Percentiles rank a stretch among this genome's conserved stretches.
Conservation (phyloP, 2,797 vertebrate species). For the Apogon talboti region DNA sequence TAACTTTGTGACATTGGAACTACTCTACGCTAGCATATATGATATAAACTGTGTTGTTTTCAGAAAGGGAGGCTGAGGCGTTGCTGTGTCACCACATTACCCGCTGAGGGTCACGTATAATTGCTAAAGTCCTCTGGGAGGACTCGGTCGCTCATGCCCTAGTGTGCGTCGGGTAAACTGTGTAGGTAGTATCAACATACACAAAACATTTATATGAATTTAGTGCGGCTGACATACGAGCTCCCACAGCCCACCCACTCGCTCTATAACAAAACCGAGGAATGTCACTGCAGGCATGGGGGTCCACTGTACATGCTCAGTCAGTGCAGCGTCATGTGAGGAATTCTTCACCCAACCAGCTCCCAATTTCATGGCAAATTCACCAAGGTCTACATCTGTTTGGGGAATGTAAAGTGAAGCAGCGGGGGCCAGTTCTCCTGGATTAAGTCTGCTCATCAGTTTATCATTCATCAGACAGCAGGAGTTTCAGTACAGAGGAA, state of each 20-base stretch:
- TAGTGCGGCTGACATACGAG: slow-evolving; percentile 43
- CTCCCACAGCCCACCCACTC: slow-evolving; percentile 63
- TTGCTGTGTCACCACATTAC: slow-evolving; percentile 1
- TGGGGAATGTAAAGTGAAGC: slow-evolving; percentile 88
- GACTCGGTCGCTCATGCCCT: slow-evolving; percentile 1
- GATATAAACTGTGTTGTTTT: background rate
- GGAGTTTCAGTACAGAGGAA: slow-evolving; percentile 74
- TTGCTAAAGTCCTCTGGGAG: slow-evolving; percentile 13
- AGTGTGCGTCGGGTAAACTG: background rate
- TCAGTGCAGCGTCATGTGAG: slow-evolving; percentile 67
- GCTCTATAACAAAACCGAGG: slow-evolving; percentile 51
- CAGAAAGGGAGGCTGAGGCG: background rate
- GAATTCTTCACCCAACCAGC: slow-evolving; percentile 74
- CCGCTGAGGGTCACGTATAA: slow-evolving; percentile 20
- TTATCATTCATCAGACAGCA: slow-evolving; percentile 92
- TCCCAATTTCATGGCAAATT: slow-evolving; percentile 84
- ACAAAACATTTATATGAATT: slow-evolving; percentile 50
- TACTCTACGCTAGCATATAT: no score
- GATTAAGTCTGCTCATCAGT: slow-evolving; percentile 90
- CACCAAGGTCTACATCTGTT: slow-evolving; percentile 84
- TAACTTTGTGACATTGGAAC: slow-evolving; percentile 25
- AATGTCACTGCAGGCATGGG: slow-evolving; percentile 60
- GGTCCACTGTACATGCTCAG: slow-evolving; percentile 74
- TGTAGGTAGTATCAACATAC: slow-evolving; percentile 7
- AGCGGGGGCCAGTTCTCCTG: slow-evolving; percentile 89